These are phyloP conservation scores for Drosophila hydei DNA, from an alignment of 1,140 invertebrate genomes.

Conservation along the genomic window DNA sequence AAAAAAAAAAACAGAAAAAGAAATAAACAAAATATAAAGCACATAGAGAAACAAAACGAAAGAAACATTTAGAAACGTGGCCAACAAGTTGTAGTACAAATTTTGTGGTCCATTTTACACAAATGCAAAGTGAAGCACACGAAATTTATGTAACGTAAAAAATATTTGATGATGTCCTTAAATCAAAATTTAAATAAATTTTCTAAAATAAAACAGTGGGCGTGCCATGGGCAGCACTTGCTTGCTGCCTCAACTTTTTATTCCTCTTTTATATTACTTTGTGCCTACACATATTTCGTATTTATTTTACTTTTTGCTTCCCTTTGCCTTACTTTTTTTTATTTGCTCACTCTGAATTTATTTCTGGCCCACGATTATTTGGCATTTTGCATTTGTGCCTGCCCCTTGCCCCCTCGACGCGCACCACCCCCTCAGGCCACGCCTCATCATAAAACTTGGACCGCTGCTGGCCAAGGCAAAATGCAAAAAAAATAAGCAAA, in stretches of 20 bases:
- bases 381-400: slow-evolving; percentile 50
- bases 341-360: slow-evolving; percentile 67
- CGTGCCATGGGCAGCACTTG: slow-evolving; percentile 2
- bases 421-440: neutral
- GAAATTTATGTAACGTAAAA: slow-evolving; percentile 80
- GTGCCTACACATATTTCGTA: slow-evolving; percentile 40
- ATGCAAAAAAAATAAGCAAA: slow-evolving; percentile 38
- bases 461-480: slow-evolving; percentile 26
- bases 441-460: slow-evolving; percentile 35
- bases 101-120: slow-evolving; percentile 78
- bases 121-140: slow-evolving; percentile 72
- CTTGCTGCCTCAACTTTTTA: slow-evolving; percentile 41
- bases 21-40: slow-evolving; percentile 3
- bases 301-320: slow-evolving; percentile 49
- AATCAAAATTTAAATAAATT: slow-evolving; percentile 83
- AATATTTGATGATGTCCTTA: slow-evolving; percentile 80
- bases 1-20: slow-evolving; percentile 19
- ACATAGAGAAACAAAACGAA: too few relatives aligned
- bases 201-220: slow-evolving; percentile 54
- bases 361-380: slow-evolving; percentile 67
- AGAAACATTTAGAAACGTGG: slow-evolving; percentile 45
- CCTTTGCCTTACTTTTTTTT: slow-evolving; percentile 41
- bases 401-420: neutral
- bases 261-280: slow-evolving; percentile 46
- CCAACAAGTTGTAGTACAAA: slow-evolving; percentile 77